Conservation (phyloP, 2,797 vertebrate genomes). For the Cyprinodon diabolis region DNA sequence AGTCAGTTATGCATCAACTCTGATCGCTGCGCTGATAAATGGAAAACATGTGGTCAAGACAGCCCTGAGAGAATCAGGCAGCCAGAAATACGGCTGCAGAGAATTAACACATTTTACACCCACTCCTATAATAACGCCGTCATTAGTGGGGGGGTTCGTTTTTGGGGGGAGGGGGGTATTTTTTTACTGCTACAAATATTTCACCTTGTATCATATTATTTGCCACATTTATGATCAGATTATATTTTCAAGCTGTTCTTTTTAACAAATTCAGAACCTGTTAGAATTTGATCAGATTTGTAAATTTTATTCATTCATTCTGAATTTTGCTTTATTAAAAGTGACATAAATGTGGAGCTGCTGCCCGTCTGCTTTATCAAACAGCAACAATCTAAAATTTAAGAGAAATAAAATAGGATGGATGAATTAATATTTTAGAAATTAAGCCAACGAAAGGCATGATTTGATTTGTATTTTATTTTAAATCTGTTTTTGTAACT, state of each 20-base stretch:
- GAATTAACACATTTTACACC: background rate
- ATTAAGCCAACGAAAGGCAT: no score
- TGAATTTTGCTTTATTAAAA: background rate
- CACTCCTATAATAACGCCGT: background rate
- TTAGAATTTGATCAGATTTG: background rate
- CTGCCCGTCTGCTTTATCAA: background rate
- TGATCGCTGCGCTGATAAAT: conserved; percentile 39
- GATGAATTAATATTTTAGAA: background rate
- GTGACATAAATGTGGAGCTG: background rate
- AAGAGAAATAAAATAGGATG: background rate
- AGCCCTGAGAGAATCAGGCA: conserved; percentile 10
- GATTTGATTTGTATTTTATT: no score
- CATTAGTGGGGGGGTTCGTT: background rate
- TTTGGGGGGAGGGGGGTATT: background rate
- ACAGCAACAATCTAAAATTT: background rate
- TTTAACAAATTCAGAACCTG: background rate
- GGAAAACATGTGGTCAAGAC: conserved; percentile 20
- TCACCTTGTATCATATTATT: background rate
- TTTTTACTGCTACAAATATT: background rate
- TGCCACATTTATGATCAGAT: background rate
- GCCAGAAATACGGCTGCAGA: background rate
- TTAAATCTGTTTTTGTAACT: background rate
- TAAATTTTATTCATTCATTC: no score
- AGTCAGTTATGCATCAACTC: conserved; percentile 37
- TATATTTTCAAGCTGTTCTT: background rate